Evolutionary conservation across 1,140 invertebrate species (phyloP), one percentile per base, ranked within the genome.

Genomic region (Lethrus apterus): DNA sequence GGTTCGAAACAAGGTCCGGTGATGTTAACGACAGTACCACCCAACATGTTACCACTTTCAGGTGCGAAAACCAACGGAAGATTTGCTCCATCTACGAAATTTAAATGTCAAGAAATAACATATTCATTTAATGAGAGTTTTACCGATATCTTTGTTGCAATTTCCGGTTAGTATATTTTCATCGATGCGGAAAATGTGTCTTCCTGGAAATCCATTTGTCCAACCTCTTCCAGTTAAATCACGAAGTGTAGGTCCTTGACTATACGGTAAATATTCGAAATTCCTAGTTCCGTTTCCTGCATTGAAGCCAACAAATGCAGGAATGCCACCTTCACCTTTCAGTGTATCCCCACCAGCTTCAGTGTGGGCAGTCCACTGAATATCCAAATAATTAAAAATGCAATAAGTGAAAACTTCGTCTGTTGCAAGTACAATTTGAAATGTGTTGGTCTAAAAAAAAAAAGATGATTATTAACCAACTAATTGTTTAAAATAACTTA

Each of bases 341-440:
- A 82, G 83, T 2, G 87, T 89, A 65, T 89, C 89, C 50, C 90
- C 90, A 32, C 87, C 86, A 36, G 89, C 89, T 67, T 93, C 90
- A 0, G 90, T 93, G 54, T 93, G 87, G 11, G 83, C 83, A 1
- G 86, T 89, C 93, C 93, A 97, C 54, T 84, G 80, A 30, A 97
- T 76, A 34, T 89, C 79, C 2, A 82, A 76, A 62, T 97, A 98
- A 69, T 97, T 97, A 64, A 92, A 95, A 15, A 98, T 92, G 0
- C 81, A 89, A 56, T 95, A 98, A 0, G 91, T 91, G 56, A 85
- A 84, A 4, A 93, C 89, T 72, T 95, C 92, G 67, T 96, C 92
- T 0, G 93, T 95, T 0, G 86, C 87, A 18, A 98, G 59, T 2
- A 97, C 79, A 70, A 91, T 73, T 81, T 98, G 93, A 70, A 95